A percentile compares a stretch with the other conserved stretches of the same genome.
Evolutionary conservation across 2,113 vertebrate species (phyloP).

Genomic region (Sylvia atricapilla): DNA sequence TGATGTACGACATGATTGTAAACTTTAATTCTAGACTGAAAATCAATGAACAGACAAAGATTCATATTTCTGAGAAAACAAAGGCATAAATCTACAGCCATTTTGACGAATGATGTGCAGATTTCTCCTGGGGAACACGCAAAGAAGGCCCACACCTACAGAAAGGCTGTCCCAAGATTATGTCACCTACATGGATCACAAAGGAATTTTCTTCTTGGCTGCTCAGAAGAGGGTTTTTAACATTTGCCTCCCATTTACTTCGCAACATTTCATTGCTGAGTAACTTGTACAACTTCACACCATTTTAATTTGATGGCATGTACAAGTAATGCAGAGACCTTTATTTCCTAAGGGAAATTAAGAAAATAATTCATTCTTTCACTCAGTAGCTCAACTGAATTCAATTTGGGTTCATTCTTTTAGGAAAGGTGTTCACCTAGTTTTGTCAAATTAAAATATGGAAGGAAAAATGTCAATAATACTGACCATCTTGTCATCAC

Average conservation of each 20-base stretch:
- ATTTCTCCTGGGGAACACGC: not conserved
- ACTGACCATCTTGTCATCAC: not conserved
- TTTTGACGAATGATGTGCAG: not conserved
- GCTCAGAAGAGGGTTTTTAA: not conserved
- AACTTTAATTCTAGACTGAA: not conserved
- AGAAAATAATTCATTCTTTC: slow-evolving; percentile 48
- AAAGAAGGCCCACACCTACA: not conserved
- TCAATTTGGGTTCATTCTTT: slow-evolving; percentile 10
- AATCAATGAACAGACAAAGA: not conserved
- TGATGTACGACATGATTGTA: not conserved
- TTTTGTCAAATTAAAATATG: slow-evolving; percentile 15
- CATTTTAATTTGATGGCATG: not conserved
- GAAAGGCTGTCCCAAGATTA: not conserved
- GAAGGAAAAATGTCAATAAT: not conserved
- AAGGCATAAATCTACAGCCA: not conserved
- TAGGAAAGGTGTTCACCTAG: not conserved
- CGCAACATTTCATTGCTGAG: not conserved
- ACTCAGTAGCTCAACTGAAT: slow-evolving; percentile 3
- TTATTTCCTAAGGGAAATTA: slow-evolving; percentile 48
- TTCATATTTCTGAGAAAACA: not conserved
- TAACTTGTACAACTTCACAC: not conserved
- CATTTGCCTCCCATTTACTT: not conserved
- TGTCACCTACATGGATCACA: not conserved
- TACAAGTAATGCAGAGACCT: not conserved
- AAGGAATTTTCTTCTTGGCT: slow-evolving; percentile 13